A percentile compares a stretch with the other conserved stretches of the same genome.
These are phyloP conservation scores for Sussaba pulchella DNA, from an alignment of 2,888 invertebrate species.

Conservation along the genomic window DNA sequence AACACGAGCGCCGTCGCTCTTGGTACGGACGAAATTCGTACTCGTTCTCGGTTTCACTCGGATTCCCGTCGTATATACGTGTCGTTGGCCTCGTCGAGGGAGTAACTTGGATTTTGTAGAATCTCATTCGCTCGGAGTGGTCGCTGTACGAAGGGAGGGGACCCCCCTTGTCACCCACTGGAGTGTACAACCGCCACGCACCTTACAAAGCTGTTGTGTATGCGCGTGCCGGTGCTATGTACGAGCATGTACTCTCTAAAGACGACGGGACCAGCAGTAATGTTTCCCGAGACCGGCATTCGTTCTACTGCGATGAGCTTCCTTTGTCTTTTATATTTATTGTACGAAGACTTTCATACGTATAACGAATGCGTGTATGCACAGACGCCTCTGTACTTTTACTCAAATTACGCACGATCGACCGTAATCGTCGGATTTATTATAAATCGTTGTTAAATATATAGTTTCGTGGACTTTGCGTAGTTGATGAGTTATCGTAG, in stretches of 20 bases:
- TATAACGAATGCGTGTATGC: no score
- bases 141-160: constrained; percentile 28
- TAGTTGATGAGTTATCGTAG: no score
- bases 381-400: background rate
- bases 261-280: constrained; percentile 29
- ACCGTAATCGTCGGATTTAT: constrained; percentile 1
- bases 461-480: no score
- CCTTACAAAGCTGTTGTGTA: constrained; percentile 14
- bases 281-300: constrained; percentile 12
- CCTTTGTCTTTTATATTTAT: constrained; percentile 46
- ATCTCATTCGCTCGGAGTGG: constrained; percentile 64
- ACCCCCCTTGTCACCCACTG: constrained; percentile 47
- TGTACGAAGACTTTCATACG: background rate
- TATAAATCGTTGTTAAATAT: background rate
- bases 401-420: constrained; percentile 1
- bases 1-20: constrained; percentile 50
- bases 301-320: constrained; percentile 27
- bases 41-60: constrained; percentile 1
- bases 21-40: constrained; percentile 20
- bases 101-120: constrained; percentile 53
- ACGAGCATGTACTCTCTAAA: constrained; percentile 3
- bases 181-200: constrained; percentile 40
- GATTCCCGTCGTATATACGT: background rate
- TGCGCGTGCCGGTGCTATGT: constrained; percentile 30
- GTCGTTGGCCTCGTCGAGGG: constrained; percentile 26